A percentile compares a stretch with the other conserved stretches of the same genome.
These are phyloP conservation scores for Thunnus thynnus DNA, from an alignment of 2,113 vertebrate species.

Conservation along the genomic window DNA sequence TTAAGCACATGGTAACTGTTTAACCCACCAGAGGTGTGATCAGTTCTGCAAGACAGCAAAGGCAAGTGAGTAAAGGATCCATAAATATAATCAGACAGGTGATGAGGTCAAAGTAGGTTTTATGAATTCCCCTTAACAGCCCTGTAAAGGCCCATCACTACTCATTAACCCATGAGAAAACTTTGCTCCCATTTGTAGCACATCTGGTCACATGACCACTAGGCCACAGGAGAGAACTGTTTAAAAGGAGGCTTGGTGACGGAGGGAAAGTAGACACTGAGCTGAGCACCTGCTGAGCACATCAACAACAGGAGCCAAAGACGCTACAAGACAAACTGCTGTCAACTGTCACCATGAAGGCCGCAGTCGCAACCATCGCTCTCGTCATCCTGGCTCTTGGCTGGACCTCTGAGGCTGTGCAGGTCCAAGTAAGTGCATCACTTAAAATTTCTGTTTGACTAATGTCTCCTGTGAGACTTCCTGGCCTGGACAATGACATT, in stretches of 20 bases:
- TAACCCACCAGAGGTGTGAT: conserved; percentile 37
- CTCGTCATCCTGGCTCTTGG: conserved; percentile 72
- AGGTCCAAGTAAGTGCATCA: conserved; percentile 79
- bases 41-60: conserved; percentile 3
- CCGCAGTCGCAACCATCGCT: conserved; percentile 57
- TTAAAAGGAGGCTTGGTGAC: conserved; percentile 74
- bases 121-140: conserved; percentile 78
- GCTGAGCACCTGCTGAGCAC: conserved; percentile 47
- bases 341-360: conserved; percentile 77
- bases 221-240: neutral
- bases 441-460: neutral
- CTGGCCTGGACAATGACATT: neutral
- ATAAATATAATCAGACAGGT: conserved; percentile 67
- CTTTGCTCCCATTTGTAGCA: conserved; percentile 50
- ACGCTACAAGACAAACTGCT: conserved; percentile 19
- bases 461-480: neutral
- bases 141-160: conserved; percentile 68
- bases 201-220: conserved; percentile 51
- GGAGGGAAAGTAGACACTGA: conserved; percentile 53
- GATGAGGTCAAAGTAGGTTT: conserved; percentile 73
- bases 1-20: conserved; percentile 45
- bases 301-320: conserved; percentile 34
- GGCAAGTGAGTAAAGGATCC: conserved; percentile 12
- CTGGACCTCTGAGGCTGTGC: conserved; percentile 75
- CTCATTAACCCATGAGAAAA: conserved; percentile 82